phyloP scores from a whole-genome alignment of 2,113 vertebrate species.

The Craseonycteris thonglongyai region DNA sequence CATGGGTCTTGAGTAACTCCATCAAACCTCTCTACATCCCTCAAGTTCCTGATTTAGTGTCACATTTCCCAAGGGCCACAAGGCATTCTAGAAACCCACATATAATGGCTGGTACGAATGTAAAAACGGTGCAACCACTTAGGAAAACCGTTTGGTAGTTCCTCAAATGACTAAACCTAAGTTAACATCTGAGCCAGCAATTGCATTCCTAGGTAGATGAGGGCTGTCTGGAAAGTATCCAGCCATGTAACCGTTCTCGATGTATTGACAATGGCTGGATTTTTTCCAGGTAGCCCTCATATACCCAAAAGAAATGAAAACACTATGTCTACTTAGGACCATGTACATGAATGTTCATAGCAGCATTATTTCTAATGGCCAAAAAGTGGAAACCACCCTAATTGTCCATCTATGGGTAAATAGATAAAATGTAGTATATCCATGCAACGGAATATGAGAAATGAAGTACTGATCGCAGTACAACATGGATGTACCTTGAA shows the following conservation, averaged over 20 bases:
- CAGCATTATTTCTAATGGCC: accelerated
- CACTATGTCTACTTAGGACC: no score
- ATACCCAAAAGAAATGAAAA: background rate
- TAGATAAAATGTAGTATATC: background rate
- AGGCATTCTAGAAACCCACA: background rate
- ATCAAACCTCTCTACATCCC: background rate
- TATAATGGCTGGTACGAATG: background rate
- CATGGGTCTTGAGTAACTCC: background rate
- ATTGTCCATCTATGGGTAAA: background rate
- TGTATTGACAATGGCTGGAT: no score
- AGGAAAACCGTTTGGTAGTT: background rate
- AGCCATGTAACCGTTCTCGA: no score
- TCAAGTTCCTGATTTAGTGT: background rate
- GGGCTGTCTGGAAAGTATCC: no score
- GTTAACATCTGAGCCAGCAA: background rate
- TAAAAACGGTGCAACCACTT: background rate
- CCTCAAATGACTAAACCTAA: background rate
- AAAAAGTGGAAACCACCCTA: background rate
- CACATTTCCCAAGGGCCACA: background rate
- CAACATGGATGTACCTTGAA: background rate
- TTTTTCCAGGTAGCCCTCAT: no score
- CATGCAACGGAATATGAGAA: background rate
- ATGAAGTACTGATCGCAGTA: accelerated
- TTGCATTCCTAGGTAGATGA: background rate
- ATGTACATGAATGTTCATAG: background rate